These are phyloP conservation scores for Ficedula albicollis DNA, from an alignment of 2,797 vertebrate genomes.

Conservation along the genomic window DNA sequence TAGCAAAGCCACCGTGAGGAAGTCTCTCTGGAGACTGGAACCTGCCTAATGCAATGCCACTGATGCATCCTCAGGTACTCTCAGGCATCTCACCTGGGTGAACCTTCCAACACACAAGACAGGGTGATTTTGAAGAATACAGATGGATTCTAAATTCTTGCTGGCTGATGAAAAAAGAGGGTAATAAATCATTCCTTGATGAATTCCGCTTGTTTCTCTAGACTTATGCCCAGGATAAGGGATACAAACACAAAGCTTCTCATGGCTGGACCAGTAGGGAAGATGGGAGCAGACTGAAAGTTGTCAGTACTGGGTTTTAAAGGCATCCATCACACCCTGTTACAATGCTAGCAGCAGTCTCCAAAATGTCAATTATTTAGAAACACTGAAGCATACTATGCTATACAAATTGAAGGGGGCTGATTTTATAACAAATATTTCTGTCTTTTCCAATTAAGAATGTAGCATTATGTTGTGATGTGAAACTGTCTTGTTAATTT, in stretches of 20 bases:
- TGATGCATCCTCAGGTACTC: neutral
- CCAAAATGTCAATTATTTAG: conserved; percentile 17
- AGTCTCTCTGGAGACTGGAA: neutral
- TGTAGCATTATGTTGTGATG: neutral
- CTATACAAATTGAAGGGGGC: neutral
- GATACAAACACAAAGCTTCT: neutral
- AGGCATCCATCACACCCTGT: neutral
- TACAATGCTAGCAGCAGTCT: neutral
- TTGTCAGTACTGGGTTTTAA: neutral
- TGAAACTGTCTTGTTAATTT: conserved; percentile 1
- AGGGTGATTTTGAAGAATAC: neutral
- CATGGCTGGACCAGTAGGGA: neutral
- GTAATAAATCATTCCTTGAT: neutral
- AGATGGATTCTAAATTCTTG: neutral
- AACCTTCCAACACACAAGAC: neutral
- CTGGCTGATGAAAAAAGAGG: neutral
- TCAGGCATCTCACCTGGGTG: neutral
- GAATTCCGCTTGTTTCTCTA: neutral
- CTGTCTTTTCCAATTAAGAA: neutral
- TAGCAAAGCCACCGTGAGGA: rapidly evolving
- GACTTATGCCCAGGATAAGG: neutral
- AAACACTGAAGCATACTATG: neutral
- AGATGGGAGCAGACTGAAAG: neutral
- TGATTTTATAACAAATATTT: neutral
- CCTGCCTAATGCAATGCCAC: neutral